Evolutionary conservation across 1,140 invertebrate species (phyloP).

Genomic region (Manduca sexta): DNA sequence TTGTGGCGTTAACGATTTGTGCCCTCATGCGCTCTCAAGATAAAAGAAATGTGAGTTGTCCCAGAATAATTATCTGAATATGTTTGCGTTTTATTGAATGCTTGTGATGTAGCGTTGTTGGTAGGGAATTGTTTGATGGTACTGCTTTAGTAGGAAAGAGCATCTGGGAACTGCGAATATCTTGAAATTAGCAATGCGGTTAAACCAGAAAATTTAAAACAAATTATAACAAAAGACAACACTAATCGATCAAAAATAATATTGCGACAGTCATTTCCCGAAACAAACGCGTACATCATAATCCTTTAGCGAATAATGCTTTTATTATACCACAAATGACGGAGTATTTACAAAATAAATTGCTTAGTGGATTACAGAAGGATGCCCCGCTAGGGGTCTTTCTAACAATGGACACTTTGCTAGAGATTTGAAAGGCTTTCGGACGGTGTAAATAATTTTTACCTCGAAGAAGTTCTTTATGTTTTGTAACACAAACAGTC

Average conservation of each 20-base stretch:
- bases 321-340: conserved; percentile 25
- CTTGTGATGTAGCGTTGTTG: not conserved
- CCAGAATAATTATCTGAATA: not conserved
- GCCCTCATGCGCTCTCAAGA: conserved; percentile 10
- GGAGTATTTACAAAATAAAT: conserved; percentile 36
- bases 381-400: conserved; percentile 31
- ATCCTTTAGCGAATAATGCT: conserved; percentile 17
- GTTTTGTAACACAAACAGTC: conserved; percentile 1
- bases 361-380: conserved; percentile 22
- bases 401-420: conserved; percentile 37
- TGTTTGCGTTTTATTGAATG: not conserved
- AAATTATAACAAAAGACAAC: no score
- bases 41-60: conserved; percentile 10
- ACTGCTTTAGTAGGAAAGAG: not conserved
- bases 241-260: not conserved
- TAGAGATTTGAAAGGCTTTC: conserved; percentile 22
- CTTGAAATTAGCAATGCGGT: not conserved
- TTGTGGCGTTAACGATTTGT: conserved; percentile 19
- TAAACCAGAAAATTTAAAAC: not conserved
- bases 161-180: not conserved
- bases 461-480: conserved; percentile 10
- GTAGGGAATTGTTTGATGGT: not conserved
- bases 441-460: conserved; percentile 25
- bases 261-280: not conserved
- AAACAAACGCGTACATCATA: conserved; percentile 14